Evolutionary conservation across 1,140 invertebrate genomes (phyloP), one percentile per base, ranked within the genome.

Genomic region (Drosophila kikkawai): DNA sequence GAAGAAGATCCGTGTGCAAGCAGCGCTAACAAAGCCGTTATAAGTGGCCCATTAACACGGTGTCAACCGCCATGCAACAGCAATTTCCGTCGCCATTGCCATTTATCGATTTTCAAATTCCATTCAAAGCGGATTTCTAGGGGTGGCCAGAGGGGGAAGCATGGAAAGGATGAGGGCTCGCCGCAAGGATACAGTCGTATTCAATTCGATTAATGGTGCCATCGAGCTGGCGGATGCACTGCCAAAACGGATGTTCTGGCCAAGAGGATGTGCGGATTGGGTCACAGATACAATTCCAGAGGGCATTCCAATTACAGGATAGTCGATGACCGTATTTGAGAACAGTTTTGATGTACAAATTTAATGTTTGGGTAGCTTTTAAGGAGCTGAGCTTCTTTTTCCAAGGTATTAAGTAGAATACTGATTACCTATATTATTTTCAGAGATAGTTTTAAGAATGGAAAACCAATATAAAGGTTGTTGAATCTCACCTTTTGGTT

Each of bases 401-500:
- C 26, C 26, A 9, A 17, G n/a, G 1, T 4, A 9, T 41, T 39
- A 0, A 13, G 36, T 4, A 15, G 37, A 13, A 39, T 1, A 13
- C 2, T 39, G 1, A 2, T 39, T 5, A 17, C 4, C 4, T 19
- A 6, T 47, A 12, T 3, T 34, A 32, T 17, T 12, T 12, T 51
- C 1, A 17, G 9, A 19, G 6, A 13, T 53, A 3, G 7, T 22
- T 55, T 53, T 7, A 8, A 5, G 9, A 15, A 19, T 9, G 7
- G 11, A 22, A 22, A 22, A 15, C 1, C 0, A 15, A 4, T 3
- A 29, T 32, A 4, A 3, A 37, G 2, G 11, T 12, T 36, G 0
- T 17, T 9, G 13, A 19, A 42, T 55, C 68, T 36, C 82, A 91
- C 88, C 87, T 91, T 74, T 91, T 86, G 88, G 88, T 84, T 91